Evolutionary conservation across 2,113 vertebrate genomes (phyloP), one percentile per base, ranked within the genome.

Genomic region (Pituophis catenifer): DNA sequence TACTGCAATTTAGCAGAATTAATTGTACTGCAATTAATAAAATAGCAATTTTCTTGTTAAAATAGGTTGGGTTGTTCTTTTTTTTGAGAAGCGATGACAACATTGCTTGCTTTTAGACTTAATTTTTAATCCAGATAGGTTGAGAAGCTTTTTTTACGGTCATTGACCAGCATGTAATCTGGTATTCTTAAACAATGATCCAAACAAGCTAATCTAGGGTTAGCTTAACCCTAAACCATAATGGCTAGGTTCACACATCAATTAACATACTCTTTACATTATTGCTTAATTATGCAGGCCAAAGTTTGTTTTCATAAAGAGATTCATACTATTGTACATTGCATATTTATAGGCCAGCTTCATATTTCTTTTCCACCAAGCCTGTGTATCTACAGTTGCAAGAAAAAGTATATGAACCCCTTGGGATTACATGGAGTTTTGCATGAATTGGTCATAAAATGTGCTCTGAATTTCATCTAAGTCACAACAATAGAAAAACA

Each of bases 1-100:
- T 99, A 98, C 57, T 99, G 97, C 54, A 23, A 1, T n/a, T 12
- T 29, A 90, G 86, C 59, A 55, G 15, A 17, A 55, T 15, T 55
- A 55, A 55, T 55, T 17, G 54, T 55, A 55, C 3, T 54, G 13
- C 54, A 54, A 54, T 54, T 55, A 54, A 75, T 92, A 88, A 88
- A 94, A 59, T 11, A n/a, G 81, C 12, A 89, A 85, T 2, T 6
- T 4, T 13, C 0, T 33, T 91, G 0, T n/a, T 21, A 53, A 91
- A 15, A 53, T 29, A 85, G 59, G 3, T 62, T 62, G 15, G 4
- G 2, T 54, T 59, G 1, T 3, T 13, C 15, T 52, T 26, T 70
- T 29, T 57, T 23, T 55, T 17, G 44, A 5, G 44, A 48, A 48
- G 2, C 65, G 55, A 54, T 38, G 10, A 65, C n/a, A 13, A 50